Conservation (phyloP, 1,140 invertebrate species). For the Oscheius sp. region DNA sequence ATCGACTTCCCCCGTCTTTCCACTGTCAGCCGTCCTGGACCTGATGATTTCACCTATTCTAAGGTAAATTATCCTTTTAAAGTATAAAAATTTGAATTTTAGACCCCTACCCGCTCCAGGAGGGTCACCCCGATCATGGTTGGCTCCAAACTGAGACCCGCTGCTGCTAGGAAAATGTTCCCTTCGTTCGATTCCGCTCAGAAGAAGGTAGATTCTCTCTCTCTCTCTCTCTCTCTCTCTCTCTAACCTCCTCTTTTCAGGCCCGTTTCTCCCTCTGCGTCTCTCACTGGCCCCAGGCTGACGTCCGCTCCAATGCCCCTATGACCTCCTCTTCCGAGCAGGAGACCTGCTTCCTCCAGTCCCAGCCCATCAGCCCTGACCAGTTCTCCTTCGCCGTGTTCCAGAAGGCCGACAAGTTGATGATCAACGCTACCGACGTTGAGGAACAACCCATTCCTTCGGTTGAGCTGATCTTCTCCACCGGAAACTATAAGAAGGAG, state of each 20-base stretch:
- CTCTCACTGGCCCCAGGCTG: not conserved
- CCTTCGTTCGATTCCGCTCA: not conserved
- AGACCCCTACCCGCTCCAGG: not conserved
- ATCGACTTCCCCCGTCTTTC: not conserved
- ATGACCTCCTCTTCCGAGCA: not conserved
- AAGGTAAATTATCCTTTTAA: not conserved
- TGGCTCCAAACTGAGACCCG: not conserved
- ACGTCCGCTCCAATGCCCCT: conserved; percentile 5
- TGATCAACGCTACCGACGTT: not conserved
- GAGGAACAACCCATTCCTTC: not conserved
- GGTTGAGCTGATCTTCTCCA: not conserved
- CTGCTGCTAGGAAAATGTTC: not conserved
- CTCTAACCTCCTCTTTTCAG: not conserved
- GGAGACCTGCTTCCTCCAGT: not conserved
- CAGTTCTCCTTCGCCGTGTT: not conserved
- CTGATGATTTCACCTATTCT: not conserved
- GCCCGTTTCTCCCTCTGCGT: not conserved
- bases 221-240: not conserved
- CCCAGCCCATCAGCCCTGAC: not conserved
- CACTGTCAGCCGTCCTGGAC: not conserved
- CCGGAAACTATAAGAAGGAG: not conserved
- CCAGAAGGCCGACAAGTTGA: not conserved
- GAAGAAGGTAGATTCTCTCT: not conserved
- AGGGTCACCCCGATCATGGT: not conserved
- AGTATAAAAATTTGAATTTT: not conserved